phyloP scores from a whole-genome alignment of 1,140 invertebrate genomes.

The Zaprionus ghesquierei region DNA sequence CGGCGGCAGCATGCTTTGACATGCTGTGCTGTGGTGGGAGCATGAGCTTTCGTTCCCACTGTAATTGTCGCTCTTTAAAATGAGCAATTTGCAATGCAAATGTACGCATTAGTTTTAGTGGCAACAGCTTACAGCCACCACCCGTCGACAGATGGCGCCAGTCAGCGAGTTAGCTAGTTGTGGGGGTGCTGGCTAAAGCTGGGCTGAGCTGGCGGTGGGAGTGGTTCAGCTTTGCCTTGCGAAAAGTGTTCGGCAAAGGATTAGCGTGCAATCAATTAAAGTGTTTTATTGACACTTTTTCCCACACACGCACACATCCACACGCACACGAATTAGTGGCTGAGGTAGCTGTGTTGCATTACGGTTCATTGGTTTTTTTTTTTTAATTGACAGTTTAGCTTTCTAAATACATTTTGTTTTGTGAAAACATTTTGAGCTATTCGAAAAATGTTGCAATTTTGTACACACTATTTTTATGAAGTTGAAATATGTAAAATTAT shows the following conservation, averaged over 20 bases:
- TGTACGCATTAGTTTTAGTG: conserved; percentile 72
- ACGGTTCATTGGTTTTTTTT: not conserved
- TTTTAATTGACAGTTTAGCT: not conserved
- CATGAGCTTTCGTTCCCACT: conserved; percentile 21
- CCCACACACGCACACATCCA: conserved; percentile 13
- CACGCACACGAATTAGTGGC: not conserved
- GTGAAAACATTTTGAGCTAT: not conserved
- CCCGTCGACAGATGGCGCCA: conserved; percentile 45
- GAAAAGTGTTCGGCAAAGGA: conserved; percentile 68
- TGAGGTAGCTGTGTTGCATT: not conserved
- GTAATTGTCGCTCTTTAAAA: conserved; percentile 78
- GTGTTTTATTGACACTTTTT: conserved; percentile 72
- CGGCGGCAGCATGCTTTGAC: not conserved
- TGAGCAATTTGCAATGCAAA: conserved; percentile 80
- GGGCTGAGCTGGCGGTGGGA: not conserved
- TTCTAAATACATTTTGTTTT: not conserved
- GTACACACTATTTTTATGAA: too few species aligned
- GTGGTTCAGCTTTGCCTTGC: conserved; percentile 11
- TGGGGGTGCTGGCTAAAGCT: not conserved
- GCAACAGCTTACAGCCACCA: conserved; percentile 28
- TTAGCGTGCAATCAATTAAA: conserved; percentile 79
- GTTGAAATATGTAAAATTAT: too few species aligned
- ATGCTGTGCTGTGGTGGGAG: not conserved
- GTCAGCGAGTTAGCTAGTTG: conserved; percentile 8
- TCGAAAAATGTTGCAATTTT: too few species aligned